Evolutionary conservation across 2,888 invertebrate genomes (phyloP), one percentile per base, ranked within the genome.

Genomic region (Tenthredo amoena): DNA sequence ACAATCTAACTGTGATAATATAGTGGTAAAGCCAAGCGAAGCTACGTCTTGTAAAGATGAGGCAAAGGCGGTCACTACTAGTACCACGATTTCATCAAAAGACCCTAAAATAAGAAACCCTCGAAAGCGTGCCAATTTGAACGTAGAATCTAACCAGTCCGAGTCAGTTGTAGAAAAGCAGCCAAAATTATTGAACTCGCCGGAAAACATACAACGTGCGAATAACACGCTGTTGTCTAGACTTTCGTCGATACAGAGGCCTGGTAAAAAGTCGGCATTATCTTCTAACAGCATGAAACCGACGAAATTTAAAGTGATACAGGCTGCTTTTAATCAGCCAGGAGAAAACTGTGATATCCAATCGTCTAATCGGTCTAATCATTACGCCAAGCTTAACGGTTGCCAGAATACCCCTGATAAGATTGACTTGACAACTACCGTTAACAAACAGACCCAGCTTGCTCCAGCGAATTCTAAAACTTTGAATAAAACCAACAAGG

Each of bases 1-100:
- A 87, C 92, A 92, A 91, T 90, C 91, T 87, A 92, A 92, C 92
- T 93, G 93, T 93, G 93, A 93, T 93, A 93, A 91, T 89, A 87
- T 90, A 90, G 89, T 90, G 89, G 89, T 91, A 90, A 89, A 91
- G 89, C 89, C 90, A 88, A 89, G 89, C 85, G 91, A 91, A 86
- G 89, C 89, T 77, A 87, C 88, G 85, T 83, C 83, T 65, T 90
- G 86, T 88, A 90, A 89, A 89, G 90, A 88, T 87, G 88, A 88
- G 85, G 84, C 89, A 88, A 90, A 88, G 88, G 86, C 88, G 88
- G 88, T 88, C 86, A 87, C 88, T 86, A 90, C 86, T 88, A 89
- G 87, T 85, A 87, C 86, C 87, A 87, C 86, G 85, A 85, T 87
- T 58, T 86, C 88, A 15, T 88, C 89, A n/a, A 90, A 88, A 86